These are phyloP conservation scores for Mythimna loreyi DNA, from an alignment of 2,888 invertebrate genomes.

Conservation along the genomic window DNA sequence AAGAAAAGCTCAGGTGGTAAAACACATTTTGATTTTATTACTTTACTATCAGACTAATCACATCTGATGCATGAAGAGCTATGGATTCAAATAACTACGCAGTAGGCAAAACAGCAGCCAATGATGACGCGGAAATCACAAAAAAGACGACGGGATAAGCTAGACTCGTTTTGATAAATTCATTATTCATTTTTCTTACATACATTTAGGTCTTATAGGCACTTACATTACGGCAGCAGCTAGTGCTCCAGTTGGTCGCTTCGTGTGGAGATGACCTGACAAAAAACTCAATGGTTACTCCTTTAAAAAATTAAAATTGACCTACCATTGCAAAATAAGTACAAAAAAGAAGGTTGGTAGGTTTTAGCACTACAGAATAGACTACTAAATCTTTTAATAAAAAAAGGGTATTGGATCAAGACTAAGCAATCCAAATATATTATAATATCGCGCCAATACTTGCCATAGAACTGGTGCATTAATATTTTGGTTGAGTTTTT, in stretches of 20 bases:
- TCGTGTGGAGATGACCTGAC: too few relatives aligned
- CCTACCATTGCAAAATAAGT: too few relatives aligned
- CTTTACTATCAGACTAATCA: background rate
- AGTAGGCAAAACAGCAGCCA: background rate
- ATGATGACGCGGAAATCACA: too few relatives aligned
- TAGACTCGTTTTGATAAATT: background rate
- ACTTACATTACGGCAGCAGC: too few relatives aligned
- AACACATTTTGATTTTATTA: too few relatives aligned
- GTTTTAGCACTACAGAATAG: too few relatives aligned
- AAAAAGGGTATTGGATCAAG: conserved; percentile 72
- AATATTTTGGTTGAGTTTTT: conserved; percentile 91
- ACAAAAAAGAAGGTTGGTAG: too few relatives aligned
- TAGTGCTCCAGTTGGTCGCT: too few relatives aligned
- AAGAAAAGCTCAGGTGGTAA: too few relatives aligned
- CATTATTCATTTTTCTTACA: too few relatives aligned
- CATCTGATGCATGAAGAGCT: background rate
- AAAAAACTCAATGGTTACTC: too few relatives aligned
- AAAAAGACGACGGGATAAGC: background rate
- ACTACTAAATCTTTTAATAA: background rate
- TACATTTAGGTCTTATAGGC: too few relatives aligned
- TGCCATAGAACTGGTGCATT: conserved; percentile 86
- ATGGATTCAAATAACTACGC: background rate
- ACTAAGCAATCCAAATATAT: conserved; percentile 44
- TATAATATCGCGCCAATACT: conserved; percentile 81
- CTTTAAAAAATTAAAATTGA: background rate